A percentile compares a stretch with the other conserved stretches of the same genome.
Evolutionary conservation across 2,888 invertebrate genomes (phyloP).

Genomic region (Cephus pygmeus): DNA sequence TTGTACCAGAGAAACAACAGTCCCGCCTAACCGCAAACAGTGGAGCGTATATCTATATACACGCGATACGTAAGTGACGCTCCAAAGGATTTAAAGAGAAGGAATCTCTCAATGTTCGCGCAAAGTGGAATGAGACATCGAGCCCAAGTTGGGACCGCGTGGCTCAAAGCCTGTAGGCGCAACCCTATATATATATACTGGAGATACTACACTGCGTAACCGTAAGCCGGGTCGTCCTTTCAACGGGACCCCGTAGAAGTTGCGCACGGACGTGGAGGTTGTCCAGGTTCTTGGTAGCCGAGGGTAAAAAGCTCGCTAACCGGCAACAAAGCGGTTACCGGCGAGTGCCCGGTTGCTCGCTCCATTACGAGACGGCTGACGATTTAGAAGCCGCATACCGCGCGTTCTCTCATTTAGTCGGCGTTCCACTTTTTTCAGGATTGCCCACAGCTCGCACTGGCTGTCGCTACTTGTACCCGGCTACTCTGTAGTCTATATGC

Average conservation of each 20-base stretch:
- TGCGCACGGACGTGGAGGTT: background rate
- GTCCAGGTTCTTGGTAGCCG: background rate
- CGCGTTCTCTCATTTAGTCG: conserved; percentile 1
- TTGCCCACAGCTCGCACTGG: background rate
- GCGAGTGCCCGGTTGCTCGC: background rate
- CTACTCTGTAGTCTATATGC: background rate
- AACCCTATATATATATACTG: background rate
- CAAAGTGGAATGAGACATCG: background rate
- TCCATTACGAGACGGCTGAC: conserved; percentile 4
- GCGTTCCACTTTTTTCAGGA: background rate
- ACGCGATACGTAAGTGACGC: background rate
- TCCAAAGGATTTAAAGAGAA: background rate
- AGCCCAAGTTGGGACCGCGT: background rate
- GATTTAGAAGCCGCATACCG: conserved; percentile 4
- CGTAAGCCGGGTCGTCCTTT: background rate
- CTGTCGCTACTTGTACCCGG: background rate
- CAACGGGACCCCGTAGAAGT: background rate
- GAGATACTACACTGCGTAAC: background rate
- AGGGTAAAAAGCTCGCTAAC: background rate
- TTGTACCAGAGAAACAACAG: background rate
- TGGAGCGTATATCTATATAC: background rate
- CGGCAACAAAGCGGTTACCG: background rate
- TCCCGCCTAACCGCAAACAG: background rate
- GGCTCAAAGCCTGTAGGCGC: background rate
- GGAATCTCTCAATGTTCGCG: background rate